Conservation (phyloP, 2,888 invertebrate genomes). For the Villa cingulata region DNA sequence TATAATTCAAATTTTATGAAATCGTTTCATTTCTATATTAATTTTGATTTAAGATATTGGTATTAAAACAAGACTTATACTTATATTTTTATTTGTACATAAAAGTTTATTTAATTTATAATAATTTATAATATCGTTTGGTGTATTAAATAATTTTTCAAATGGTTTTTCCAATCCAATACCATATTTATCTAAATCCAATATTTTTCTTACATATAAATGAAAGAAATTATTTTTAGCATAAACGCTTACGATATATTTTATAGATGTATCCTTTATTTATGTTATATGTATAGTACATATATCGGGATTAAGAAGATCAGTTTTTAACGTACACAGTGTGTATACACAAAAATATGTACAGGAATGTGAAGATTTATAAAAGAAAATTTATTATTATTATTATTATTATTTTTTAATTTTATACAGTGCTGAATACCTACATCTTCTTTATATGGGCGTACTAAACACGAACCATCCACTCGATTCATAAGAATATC, state of each 20-base stretch:
- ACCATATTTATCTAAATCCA: constrained; percentile 23
- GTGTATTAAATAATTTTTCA: constrained; percentile 28
- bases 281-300: constrained; percentile 1
- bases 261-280: constrained; percentile 27
- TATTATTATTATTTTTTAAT: not conserved
- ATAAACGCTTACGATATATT: constrained; percentile 32
- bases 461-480: constrained; percentile 31
- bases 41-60: constrained; percentile 21
- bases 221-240: constrained; percentile 29
- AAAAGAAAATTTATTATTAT: not conserved
- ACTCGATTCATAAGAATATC: constrained; percentile 25
- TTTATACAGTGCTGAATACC: not conserved
- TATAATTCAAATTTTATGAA: not conserved
- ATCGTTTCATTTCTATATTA: not conserved
- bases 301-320: no score
- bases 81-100: constrained; percentile 30
- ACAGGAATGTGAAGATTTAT: not conserved
- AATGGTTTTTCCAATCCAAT: constrained; percentile 29
- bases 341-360: not conserved
- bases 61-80: constrained; percentile 23
- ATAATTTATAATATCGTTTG: constrained; percentile 32
- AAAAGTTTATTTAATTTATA: constrained; percentile 26
- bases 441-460: constrained; percentile 31
- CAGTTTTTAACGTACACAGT: not conserved
- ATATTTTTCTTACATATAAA: constrained; percentile 28